These are phyloP conservation scores for Julus scanicus DNA, from an alignment of 2,888 invertebrate species.

Conservation along the genomic window DNA sequence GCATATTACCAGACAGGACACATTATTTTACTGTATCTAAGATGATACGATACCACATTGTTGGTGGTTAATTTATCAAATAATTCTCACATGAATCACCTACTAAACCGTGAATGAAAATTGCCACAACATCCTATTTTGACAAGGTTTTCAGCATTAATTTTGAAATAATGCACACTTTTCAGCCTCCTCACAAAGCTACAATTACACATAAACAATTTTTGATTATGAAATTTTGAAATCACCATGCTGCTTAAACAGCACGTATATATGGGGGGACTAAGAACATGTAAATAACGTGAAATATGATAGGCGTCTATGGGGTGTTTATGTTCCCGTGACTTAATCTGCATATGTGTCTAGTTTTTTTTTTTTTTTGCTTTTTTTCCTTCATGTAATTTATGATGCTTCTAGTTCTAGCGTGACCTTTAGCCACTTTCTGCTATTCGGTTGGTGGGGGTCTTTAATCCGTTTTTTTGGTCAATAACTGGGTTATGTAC, in stretches of 20 bases:
- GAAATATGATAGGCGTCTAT: background rate
- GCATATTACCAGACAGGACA: too few relatives aligned
- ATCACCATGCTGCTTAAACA: background rate
- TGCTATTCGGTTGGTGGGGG: background rate
- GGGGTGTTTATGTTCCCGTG: constrained; percentile 5
- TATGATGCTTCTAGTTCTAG: background rate
- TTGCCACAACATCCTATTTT: too few relatives aligned
- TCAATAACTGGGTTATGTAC: constrained; percentile 33
- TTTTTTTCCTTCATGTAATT: too few relatives aligned
- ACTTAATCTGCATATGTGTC: background rate
- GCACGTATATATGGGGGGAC: background rate
- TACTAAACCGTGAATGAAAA: too few relatives aligned
- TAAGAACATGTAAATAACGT: background rate
- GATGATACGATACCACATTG: too few relatives aligned
- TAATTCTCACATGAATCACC: too few relatives aligned
- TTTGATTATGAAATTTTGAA: background rate
- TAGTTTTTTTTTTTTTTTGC: background rate
- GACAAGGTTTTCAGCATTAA: too few relatives aligned
- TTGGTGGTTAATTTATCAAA: too few relatives aligned
- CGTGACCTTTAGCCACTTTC: background rate
- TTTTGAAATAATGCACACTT: too few relatives aligned
- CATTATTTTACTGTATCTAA: too few relatives aligned
- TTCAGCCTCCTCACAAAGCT: too few relatives aligned
- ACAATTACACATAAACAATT: too few relatives aligned
- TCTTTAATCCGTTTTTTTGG: constrained; percentile 12